Evolutionary conservation across 2,113 vertebrate species (phyloP).

Genomic region (Callipepla californica): DNA sequence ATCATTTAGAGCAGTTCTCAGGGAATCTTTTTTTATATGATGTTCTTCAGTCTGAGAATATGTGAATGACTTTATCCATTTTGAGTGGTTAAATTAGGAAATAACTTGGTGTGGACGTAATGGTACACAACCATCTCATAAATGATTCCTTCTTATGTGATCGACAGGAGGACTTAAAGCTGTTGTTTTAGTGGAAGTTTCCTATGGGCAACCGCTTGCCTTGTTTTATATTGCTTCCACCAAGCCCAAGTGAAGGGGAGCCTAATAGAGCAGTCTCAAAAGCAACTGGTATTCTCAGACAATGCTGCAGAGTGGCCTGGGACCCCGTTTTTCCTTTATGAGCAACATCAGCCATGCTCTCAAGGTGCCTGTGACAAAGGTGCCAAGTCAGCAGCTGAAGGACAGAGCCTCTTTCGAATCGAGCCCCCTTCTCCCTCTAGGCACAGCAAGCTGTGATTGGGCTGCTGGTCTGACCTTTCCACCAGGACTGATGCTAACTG

Average conservation of each 20-base stretch:
- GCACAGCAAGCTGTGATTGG: neutral
- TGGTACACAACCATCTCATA: accelerated
- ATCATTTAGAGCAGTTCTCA: neutral
- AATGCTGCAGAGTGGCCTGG: constrained; percentile 8
- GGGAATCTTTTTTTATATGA: neutral
- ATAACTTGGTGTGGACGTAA: neutral
- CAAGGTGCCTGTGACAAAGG: neutral
- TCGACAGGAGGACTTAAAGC: neutral
- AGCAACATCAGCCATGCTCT: neutral
- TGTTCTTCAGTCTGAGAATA: neutral
- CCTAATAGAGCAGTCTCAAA: neutral
- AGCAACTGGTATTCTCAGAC: neutral
- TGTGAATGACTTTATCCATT: neutral
- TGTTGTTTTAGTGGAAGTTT: neutral
- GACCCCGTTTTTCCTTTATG: neutral
- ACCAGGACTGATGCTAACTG: neutral
- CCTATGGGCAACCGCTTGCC: neutral
- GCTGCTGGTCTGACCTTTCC: neutral
- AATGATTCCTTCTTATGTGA: neutral
- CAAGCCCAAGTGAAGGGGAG: neutral
- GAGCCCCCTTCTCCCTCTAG: neutral
- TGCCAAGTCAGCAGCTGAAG: neutral
- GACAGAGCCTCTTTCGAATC: neutral
- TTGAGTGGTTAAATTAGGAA: neutral
- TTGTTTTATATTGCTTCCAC: neutral